Evolutionary conservation across 2,888 invertebrate species (phyloP).

Genomic region (Cantharis rustica): DNA sequence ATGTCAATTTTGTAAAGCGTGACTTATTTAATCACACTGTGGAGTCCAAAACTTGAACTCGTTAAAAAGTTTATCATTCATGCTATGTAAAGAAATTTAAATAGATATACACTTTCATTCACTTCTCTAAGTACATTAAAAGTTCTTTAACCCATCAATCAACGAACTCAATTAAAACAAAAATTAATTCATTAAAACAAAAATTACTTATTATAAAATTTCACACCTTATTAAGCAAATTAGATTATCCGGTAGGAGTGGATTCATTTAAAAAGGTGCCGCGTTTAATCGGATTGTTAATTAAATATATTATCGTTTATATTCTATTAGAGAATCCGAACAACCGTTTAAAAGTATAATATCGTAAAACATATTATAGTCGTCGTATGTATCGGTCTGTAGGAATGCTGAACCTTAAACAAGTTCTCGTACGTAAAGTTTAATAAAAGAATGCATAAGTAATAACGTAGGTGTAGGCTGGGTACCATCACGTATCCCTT

Average conservation of each 20-base stretch:
- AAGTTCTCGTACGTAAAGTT: not conserved
- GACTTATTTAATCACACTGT: conserved; percentile 1
- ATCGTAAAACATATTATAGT: not conserved
- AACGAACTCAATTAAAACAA: conserved; percentile 4
- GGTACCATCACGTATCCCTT: not conserved
- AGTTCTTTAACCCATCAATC: conserved; percentile 6
- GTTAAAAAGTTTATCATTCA: conserved; percentile 15
- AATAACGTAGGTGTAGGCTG: not conserved
- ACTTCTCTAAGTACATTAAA: conserved; percentile 1
- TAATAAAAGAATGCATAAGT: not conserved
- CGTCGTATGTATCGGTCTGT: not conserved
- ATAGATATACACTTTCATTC: not conserved
- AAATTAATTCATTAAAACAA: conserved; percentile 2
- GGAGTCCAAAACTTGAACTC: conserved; percentile 1
- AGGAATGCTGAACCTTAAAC: not conserved
- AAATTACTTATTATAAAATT: conserved; percentile 5
- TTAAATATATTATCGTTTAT: not conserved
- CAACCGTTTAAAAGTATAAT: not conserved
- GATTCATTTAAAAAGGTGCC: not conserved
- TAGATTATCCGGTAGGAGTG: not conserved
- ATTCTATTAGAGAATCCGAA: not conserved
- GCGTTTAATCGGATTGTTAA: not conserved
- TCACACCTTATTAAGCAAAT: conserved; percentile 9
- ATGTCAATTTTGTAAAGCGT: conserved; percentile 3
- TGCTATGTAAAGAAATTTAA: conserved; percentile 10